Percentiles rank a stretch among this genome's conserved stretches.
These are phyloP conservation scores for Streptopelia turtur DNA, from an alignment of 2,797 vertebrate genomes.

Conservation along the genomic window DNA sequence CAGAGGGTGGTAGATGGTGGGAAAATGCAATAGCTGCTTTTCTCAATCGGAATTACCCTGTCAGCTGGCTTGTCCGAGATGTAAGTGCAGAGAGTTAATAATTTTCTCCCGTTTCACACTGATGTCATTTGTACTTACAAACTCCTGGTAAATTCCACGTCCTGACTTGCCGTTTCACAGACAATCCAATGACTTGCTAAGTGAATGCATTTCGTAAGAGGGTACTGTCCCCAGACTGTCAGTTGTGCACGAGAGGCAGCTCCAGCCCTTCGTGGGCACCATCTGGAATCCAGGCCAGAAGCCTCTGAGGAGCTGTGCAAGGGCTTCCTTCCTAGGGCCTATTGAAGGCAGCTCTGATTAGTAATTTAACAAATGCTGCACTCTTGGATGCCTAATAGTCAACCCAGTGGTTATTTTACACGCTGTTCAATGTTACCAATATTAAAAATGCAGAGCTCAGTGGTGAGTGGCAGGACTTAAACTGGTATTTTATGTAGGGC, in stretches of 20 bases:
- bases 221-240: rapidly evolving
- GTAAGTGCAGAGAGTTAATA: slow-evolving; percentile 74
- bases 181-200: neutral
- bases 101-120: neutral
- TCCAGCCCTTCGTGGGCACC: neutral
- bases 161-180: neutral
- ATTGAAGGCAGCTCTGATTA: neutral
- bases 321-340: neutral
- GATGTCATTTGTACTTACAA: neutral
- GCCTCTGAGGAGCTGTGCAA: neutral
- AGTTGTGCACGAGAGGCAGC: neutral
- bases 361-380: neutral
- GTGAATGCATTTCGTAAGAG: neutral
- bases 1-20: slow-evolving; percentile 88
- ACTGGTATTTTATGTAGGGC: neutral
- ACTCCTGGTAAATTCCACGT: too few relatives aligned
- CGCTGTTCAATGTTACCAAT: rapidly evolving
- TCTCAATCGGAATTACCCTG: slow-evolving; percentile 78
- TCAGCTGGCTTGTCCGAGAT: slow-evolving; percentile 93
- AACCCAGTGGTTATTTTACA: neutral
- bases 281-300: neutral
- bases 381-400: neutral
- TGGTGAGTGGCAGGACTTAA: neutral
- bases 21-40: slow-evolving; percentile 88
- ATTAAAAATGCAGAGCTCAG: neutral